Percentiles rank a stretch among this genome's conserved stretches.
Conservation (phyloP, 2,113 vertebrate species). For the Atlantisia rogersi region DNA sequence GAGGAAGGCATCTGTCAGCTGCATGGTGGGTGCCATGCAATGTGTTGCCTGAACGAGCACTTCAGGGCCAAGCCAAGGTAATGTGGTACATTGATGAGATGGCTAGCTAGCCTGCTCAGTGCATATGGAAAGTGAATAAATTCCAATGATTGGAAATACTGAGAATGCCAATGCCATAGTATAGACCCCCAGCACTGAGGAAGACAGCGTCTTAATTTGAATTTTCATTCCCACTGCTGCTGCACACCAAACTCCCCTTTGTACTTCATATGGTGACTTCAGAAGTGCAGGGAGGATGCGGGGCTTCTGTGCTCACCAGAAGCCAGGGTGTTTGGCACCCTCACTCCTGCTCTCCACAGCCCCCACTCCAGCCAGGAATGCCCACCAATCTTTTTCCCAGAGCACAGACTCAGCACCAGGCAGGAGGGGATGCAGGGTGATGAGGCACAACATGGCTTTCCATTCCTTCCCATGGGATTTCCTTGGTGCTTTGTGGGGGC, state of each 20-base stretch:
- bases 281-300: neutral
- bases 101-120: neutral
- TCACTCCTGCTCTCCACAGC: neutral
- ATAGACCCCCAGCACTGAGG: neutral
- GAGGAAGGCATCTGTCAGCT: neutral
- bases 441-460: neutral
- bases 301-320: neutral
- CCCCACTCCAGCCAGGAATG: neutral
- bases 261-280: neutral
- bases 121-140: neutral
- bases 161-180: neutral
- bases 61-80: neutral
- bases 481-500: neutral
- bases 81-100: neutral
- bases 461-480: neutral
- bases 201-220: neutral
- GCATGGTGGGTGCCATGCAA: neutral
- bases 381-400: neutral
- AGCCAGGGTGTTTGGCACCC: neutral
- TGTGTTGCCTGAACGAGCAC: neutral
- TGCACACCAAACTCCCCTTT: neutral
- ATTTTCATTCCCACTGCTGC: neutral
- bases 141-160: neutral
- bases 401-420: fast-evolving
- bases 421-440: neutral